These are phyloP conservation scores for Pipra filicauda DNA, from an alignment of 2,113 vertebrate genomes.

Conservation along the genomic window DNA sequence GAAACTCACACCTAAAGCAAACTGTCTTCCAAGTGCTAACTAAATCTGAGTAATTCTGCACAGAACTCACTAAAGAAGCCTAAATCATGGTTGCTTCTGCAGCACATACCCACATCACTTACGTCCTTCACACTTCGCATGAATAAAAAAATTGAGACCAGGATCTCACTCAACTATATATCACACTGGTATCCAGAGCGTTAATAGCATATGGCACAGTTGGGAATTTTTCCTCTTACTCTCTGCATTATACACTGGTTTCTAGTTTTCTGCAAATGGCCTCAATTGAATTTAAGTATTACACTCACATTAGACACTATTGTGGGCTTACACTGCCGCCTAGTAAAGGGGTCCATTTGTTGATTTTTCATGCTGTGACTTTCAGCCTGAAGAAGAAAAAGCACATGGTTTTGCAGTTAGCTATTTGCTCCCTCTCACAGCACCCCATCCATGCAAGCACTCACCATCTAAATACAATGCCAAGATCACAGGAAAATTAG, in stretches of 20 bases:
- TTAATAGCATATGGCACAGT: not conserved
- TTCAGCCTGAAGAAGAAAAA: conserved; percentile 83
- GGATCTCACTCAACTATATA: not conserved
- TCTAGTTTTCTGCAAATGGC: not conserved
- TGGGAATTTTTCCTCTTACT: not conserved
- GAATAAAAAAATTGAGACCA: not conserved
- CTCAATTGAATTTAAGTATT: not conserved
- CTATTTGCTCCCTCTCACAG: not conserved
- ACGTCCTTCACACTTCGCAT: not conserved
- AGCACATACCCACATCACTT: not conserved
- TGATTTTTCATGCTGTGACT: conserved; percentile 96
- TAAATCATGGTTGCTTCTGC: not conserved
- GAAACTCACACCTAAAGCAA: not conserved
- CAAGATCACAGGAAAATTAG: not conserved
- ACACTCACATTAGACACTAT: conserved; percentile 97
- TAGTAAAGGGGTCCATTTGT: conserved; percentile 98
- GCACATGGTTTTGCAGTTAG: not conserved
- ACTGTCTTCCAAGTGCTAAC: not conserved
- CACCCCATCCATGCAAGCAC: not conserved
- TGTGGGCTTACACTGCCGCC: conserved; percentile 97
- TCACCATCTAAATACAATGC: not conserved
- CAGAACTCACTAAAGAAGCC: not conserved
- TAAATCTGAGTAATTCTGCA: not conserved
- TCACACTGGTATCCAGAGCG: not conserved
- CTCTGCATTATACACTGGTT: not conserved